Conservation (phyloP, 1,140 invertebrate species). For the Thrips palmi region DNA sequence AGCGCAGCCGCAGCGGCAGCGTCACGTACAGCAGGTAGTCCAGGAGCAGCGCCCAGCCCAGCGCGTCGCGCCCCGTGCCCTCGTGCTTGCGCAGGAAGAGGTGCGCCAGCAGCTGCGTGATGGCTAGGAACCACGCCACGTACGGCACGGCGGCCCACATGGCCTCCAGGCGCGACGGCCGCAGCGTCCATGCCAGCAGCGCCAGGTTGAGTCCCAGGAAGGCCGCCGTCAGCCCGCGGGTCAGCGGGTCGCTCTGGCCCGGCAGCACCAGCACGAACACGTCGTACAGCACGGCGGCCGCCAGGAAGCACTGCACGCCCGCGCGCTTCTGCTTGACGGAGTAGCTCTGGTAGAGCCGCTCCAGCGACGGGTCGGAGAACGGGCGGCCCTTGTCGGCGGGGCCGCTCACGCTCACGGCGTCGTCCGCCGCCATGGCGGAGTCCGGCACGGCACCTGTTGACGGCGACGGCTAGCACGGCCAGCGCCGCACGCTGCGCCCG, state of each 20-base stretch:
- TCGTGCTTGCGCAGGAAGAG: constrained; percentile 31
- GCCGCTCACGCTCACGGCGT: neutral
- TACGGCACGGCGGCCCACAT: constrained; percentile 36
- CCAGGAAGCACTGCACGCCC: constrained; percentile 55
- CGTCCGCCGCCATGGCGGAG: too few species aligned
- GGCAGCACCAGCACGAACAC: constrained; percentile 39
- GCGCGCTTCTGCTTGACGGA: constrained; percentile 51
- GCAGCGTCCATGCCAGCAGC: constrained; percentile 30
- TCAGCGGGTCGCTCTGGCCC: constrained; percentile 25
- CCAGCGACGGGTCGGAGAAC: constrained; percentile 35
- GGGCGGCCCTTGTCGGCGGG: too few species aligned
- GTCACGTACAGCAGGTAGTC: constrained; percentile 74
- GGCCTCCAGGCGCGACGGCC: constrained; percentile 24
- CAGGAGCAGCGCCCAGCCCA: constrained; percentile 63
- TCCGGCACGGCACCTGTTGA: constrained; percentile 13
- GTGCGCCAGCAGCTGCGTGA: constrained; percentile 35
- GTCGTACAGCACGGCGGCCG: constrained; percentile 46
- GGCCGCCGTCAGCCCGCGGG: constrained; percentile 24
- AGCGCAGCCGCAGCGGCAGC: constrained; percentile 47
- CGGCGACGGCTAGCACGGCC: constrained; percentile 10
- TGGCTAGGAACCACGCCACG: constrained; percentile 39
- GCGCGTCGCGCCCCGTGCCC: constrained; percentile 32
- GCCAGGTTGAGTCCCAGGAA: constrained; percentile 32
- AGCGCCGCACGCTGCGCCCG: constrained; percentile 14
- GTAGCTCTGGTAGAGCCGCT: constrained; percentile 56